Evolutionary conservation across 2,113 vertebrate species (phyloP), one percentile per base, ranked within the genome.

Genomic region (Natator depressus): DNA sequence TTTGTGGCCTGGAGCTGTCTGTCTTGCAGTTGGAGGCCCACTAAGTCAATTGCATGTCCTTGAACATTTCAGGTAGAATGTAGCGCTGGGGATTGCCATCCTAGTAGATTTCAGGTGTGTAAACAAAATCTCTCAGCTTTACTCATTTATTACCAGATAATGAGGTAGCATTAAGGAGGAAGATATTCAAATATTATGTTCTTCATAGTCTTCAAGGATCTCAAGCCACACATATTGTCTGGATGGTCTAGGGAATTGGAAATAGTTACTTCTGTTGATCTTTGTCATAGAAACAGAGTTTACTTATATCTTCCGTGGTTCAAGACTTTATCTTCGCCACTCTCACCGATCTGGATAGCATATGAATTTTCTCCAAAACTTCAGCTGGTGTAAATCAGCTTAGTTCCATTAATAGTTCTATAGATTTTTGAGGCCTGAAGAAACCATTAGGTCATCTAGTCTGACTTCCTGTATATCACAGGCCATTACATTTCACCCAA

Each of bases 1-100:
- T 98, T 94, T 98, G 97, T 98, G 98, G 98, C 99, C 98, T 96
- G 96, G 97, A 99, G 98, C 98, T 89, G 97, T 98, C 98, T 98
- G 87, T 98, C 97, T 98, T 98, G 93, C 97, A 97, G 95, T 95
- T 94, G 95, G 97, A 98, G 95, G 96, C 95, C 96, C 96, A 96
- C 92, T 96, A 93, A 98, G 97, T 98, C 98, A 98, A 97, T 95
- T 95, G 95, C 91, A 85, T 98, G 98, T 98, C 98, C 99, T 99
- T 98, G 98, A 99, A 98, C 96, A 97, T 96, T 97, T 97, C 98
- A 98, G 98, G 98, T 98, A 96, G 93, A 95, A 97, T 85, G 89
- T 91, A 93, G 82, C 97, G 88, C 94, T 96, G 96, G 95, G 95
- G 98, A 97, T 97, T 98, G 93, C 89, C 90, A 31, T 90, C 94